Evolutionary conservation across 1,140 invertebrate genomes (phyloP).

Genomic region (silkworm (Bombyx mori)): ASM3026992v2 NC_085111.1:9542001-9542500

Average conservation of each 20-base stretch:
- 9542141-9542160: no score
- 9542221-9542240: conserved; percentile 13
- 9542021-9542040: no score
- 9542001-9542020: no score
- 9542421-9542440: conserved; percentile 12
- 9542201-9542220: no score
- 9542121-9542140: no score
- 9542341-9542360: conserved; percentile 1
- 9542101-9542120: no score
- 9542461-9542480: conserved; percentile 84
- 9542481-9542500: conserved; percentile 83
- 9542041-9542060: no score
- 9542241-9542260: conserved; percentile 74
- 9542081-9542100: no score
- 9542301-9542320: conserved; percentile 12
- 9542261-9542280: conserved; percentile 76
- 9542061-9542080: no score
- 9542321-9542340: not conserved
- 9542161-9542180: no score
- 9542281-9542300: conserved; percentile 26
- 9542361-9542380: conserved; percentile 10
- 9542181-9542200: no score
- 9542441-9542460: conserved; percentile 75
- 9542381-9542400: not conserved
- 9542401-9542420: no score